Conservation (phyloP, 2,797 vertebrate genomes). For the Sciurus carolinensis region DNA sequence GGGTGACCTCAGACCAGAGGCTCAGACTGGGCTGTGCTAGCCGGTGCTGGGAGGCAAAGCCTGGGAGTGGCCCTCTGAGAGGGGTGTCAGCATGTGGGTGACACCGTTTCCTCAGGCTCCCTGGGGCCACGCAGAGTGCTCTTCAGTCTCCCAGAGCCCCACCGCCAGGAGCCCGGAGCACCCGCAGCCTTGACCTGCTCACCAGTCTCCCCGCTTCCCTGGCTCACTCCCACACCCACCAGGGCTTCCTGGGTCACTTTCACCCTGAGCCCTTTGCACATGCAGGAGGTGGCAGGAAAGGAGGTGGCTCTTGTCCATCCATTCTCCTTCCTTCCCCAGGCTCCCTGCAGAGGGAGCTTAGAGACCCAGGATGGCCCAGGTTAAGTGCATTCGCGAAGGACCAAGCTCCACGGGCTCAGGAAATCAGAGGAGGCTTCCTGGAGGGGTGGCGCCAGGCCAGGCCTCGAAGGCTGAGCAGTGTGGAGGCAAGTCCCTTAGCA, state of each 20-base stretch:
- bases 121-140: background rate
- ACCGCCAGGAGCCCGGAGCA: too few species aligned
- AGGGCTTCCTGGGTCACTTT: background rate
- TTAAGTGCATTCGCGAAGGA: background rate
- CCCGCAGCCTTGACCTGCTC: too few species aligned
- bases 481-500: accelerated
- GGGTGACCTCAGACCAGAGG: background rate
- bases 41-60: background rate
- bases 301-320: background rate
- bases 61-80: background rate
- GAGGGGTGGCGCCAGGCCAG: background rate
- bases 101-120: background rate
- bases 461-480: background rate
- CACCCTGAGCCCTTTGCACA: too few species aligned
- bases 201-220: too few species aligned
- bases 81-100: too few species aligned
- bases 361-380: background rate
- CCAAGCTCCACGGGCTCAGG: background rate
- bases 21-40: background rate
- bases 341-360: background rate
- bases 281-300: background rate
- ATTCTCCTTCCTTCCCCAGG: background rate
- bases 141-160: background rate
- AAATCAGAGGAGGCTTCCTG: background rate
- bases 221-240: accelerated